phyloP scores from a whole-genome alignment of 2,113 vertebrate species.

The Poeciliopsis turrubarensis region DNA sequence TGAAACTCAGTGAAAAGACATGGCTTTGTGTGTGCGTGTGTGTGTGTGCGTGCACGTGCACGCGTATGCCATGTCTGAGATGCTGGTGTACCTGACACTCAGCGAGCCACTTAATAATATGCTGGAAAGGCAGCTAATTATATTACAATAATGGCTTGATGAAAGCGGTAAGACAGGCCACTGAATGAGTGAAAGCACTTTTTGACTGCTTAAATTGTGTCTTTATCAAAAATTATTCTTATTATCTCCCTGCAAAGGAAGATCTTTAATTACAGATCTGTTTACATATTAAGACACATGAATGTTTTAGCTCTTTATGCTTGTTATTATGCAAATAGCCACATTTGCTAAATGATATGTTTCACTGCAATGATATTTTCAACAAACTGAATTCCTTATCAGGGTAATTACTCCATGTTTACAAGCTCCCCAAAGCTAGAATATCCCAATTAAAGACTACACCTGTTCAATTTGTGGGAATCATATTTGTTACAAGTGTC shows the following conservation, averaged over 20 bases:
- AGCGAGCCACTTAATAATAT: slow-evolving; percentile 79
- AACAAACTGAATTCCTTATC: slow-evolving; percentile 67
- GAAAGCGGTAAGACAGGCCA: slow-evolving; percentile 71
- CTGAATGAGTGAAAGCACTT: slow-evolving; percentile 59
- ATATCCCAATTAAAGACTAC: slow-evolving; percentile 71
- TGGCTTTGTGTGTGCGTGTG: slow-evolving; percentile 55
- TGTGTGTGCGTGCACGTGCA: slow-evolving; percentile 44
- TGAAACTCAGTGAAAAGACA: slow-evolving; percentile 72
- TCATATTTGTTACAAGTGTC: slow-evolving; percentile 66
- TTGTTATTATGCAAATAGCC: slow-evolving; percentile 64
- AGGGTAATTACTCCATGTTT: slow-evolving; percentile 71
- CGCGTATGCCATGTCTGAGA: slow-evolving; percentile 63
- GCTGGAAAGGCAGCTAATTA: slow-evolving; percentile 81
- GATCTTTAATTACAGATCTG: slow-evolving; percentile 47
- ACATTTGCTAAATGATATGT: slow-evolving; percentile 42
- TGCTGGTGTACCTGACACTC: slow-evolving; percentile 79
- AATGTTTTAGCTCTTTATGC: slow-evolving; percentile 35
- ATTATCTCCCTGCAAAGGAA: slow-evolving; percentile 53
- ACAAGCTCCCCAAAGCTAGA: slow-evolving; percentile 53
- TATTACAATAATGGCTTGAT: slow-evolving; percentile 80
- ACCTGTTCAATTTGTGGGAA: slow-evolving; percentile 65
- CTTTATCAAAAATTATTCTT: slow-evolving; percentile 45
- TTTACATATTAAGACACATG: slow-evolving; percentile 51
- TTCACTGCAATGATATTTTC: slow-evolving; percentile 59
- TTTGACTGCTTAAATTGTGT: slow-evolving; percentile 36